These are phyloP conservation scores for Drosophila repleta DNA, from an alignment of 1,140 invertebrate genomes.

Conservation along the genomic window DNA sequence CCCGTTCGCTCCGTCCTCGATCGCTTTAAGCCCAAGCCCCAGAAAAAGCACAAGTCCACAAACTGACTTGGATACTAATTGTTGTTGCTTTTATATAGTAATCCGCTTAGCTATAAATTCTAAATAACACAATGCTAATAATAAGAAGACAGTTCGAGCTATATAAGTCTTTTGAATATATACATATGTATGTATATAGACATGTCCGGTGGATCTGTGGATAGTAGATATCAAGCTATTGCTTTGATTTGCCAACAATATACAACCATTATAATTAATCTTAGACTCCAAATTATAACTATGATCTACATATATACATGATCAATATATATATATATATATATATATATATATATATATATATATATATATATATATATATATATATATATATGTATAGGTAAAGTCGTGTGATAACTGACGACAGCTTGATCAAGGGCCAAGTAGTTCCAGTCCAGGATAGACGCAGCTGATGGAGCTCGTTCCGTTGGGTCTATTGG, in stretches of 20 bases:
- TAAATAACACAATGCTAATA: neutral
- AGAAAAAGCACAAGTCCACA: constrained; percentile 49
- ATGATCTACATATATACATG: too few species aligned
- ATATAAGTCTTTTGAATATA: neutral
- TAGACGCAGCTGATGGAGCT: neutral
- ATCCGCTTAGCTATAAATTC: neutral
- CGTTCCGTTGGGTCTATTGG: neutral
- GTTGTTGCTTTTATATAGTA: neutral
- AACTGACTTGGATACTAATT: constrained; percentile 5
- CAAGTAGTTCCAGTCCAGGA: neutral
- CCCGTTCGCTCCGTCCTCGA: constrained; percentile 61
- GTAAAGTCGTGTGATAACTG: too few species aligned
- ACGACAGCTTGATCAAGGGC: too few species aligned
- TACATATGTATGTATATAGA: too few species aligned
- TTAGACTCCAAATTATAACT: neutral
- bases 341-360: too few species aligned
- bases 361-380: too few species aligned
- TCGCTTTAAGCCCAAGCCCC: constrained; percentile 70
- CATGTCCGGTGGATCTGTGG: too few species aligned
- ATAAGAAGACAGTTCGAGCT: neutral
- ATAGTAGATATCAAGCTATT: too few species aligned
- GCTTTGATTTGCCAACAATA: too few species aligned
- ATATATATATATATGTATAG: too few species aligned
- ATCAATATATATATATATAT: too few species aligned
- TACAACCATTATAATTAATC: neutral